phyloP scores from a whole-genome alignment of 2,888 invertebrate genomes.

The Eustalomyia histrio region DNA sequence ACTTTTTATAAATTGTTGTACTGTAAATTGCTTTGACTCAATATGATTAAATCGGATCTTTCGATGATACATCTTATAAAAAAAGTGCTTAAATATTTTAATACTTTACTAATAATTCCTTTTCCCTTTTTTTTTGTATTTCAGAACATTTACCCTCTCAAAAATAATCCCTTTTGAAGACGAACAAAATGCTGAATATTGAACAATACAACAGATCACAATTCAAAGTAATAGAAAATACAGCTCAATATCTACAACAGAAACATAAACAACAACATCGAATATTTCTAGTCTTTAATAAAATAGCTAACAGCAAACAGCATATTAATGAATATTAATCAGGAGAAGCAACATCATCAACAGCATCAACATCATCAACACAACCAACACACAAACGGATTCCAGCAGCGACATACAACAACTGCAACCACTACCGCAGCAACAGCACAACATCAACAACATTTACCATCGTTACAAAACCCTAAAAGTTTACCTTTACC shows the following conservation, averaged over 20 bases:
- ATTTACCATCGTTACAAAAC: conserved; percentile 61
- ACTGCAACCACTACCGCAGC: conserved; percentile 15
- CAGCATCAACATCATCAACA: conserved; percentile 66
- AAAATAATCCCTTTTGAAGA: conserved; percentile 8
- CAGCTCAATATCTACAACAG: conserved; percentile 38
- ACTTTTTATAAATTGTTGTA: too few relatives aligned
- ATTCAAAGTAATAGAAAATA: conserved; percentile 23
- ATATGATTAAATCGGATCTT: too few relatives aligned
- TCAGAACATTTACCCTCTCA: conserved; percentile 12
- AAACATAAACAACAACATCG: conserved; percentile 47
- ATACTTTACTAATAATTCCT: too few relatives aligned
- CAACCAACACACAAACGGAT: conserved; percentile 68
- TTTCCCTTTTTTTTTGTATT: conserved; percentile 14
- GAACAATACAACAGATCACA: conserved; percentile 40
- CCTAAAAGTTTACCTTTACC: conserved; percentile 49
- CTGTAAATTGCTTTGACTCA: too few relatives aligned
- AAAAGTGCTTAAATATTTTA: too few relatives aligned
- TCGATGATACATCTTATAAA: too few relatives aligned
- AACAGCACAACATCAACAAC: conserved; percentile 65
- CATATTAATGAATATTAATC: conserved; percentile 77
- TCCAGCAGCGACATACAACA: conserved; percentile 67
- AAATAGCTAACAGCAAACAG: conserved; percentile 69
- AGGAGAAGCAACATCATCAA: conserved; percentile 69
- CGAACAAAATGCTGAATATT: conserved; percentile 63
- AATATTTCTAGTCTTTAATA: conserved; percentile 71